A percentile compares a stretch with the other conserved stretches of the same genome.
Conservation (phyloP, 1,140 invertebrate genomes). For the Musca domestica region DNA sequence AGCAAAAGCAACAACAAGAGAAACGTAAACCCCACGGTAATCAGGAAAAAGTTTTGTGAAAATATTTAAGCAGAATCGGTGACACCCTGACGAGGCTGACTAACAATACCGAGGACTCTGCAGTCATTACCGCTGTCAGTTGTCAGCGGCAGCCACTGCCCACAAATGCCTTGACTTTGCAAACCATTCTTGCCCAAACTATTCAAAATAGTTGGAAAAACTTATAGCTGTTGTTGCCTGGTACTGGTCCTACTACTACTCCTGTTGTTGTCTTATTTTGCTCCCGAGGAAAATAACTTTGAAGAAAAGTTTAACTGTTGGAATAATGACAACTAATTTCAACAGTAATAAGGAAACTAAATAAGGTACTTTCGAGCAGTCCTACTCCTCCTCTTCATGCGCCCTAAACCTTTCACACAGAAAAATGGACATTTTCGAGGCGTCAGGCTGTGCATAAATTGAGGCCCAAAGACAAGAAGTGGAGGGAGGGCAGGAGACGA, state of each 20-base stretch:
- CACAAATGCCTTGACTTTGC: neutral
- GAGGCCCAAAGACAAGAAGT: neutral
- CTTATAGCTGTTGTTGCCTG: neutral
- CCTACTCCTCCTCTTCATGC: no score
- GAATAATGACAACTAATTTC: constrained; percentile 20
- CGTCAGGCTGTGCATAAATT: neutral
- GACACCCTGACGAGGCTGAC: constrained; percentile 1
- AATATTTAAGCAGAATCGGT: no score
- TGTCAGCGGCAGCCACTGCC: neutral
- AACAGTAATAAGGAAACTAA: constrained; percentile 18
- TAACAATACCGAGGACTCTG: constrained; percentile 5
- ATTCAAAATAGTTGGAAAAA: constrained; percentile 4
- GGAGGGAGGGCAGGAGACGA: neutral
- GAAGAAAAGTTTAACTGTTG: constrained; percentile 13
- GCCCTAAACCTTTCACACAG: neutral
- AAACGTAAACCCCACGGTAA: no score
- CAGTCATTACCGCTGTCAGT: neutral
- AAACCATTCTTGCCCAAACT: neutral
- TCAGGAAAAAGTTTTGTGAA: no score
- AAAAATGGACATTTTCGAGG: neutral
- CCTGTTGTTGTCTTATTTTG: neutral
- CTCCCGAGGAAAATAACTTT: constrained; percentile 3
- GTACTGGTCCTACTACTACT: no score
- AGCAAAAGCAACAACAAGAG: no score
- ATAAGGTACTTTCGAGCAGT: constrained; percentile 1